Base-by-base conservation (phyloP, 2,113 vertebrate genomes). In the Camelus dromedarius region DNA sequence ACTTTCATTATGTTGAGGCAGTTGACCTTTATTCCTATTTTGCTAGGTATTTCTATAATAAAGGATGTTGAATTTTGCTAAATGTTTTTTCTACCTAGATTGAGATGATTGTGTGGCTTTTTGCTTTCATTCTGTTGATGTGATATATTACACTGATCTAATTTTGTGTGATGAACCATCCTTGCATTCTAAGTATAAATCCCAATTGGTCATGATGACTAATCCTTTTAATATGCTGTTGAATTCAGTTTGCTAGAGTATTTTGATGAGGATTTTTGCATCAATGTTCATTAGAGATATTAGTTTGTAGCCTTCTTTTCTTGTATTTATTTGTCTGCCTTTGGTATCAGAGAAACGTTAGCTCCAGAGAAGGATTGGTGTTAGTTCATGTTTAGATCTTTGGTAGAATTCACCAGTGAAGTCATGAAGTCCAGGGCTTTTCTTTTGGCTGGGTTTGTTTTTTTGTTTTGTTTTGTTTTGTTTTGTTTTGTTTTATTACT, bases 201-300 rank as follows among this genome's bases (percentile, higher is more conserved):
- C 30, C 79, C 56, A 22, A 46, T 88, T 81, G 48, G 13, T 87
- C 24, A 32, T 79, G 56, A 52, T 89, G 26, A 89, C 62, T 94
- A 56, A 89, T 73, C 15, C 66, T 66, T 89, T 82, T 56, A 89
- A 64, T 52, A 89, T 82, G 48, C 56, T 66, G 56, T 50, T 81
- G 5, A 64, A 73, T 70, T 82, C 58, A 19, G 28, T 46, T 94
- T 81, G 24, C 83, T 80, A 70, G 38, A 4, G 13, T 77, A 22
- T 88, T 67, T 69, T 58, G 24, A 69, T 73, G 19, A 89, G 66
- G 46, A 19, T 46, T 94, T 94, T 94, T 94, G 5, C n/a, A 46
- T 81, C 46, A 73, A 1, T 89, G 14, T 73, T 89, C 30, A 54
- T 54, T 81, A 73, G 28, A 3, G n/a, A 42, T 81, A 32, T 52